Evolutionary conservation across 2,113 vertebrate species (phyloP).

Genomic region (Mirounga angustirostris): DNA sequence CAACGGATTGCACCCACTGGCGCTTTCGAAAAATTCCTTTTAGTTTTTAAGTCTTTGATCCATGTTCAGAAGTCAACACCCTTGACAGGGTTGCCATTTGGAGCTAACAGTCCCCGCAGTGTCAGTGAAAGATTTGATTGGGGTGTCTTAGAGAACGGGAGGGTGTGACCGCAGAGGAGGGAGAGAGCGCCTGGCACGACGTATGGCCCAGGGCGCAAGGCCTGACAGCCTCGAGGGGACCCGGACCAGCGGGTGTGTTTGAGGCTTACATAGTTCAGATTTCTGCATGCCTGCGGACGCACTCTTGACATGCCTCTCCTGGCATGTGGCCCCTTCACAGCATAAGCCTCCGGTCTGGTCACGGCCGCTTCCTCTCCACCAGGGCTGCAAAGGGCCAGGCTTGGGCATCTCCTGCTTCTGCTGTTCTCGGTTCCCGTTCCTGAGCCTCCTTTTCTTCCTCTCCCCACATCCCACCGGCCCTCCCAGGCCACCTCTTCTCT

Average conservation of each 20-base stretch:
- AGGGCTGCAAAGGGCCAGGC: neutral
- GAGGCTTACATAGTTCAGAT: neutral
- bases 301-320: neutral
- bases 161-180: neutral
- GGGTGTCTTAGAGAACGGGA: neutral
- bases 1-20: neutral
- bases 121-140: neutral
- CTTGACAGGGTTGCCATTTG: conserved; percentile 21
- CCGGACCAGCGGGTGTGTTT: neutral
- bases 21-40: conserved; percentile 55
- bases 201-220: neutral
- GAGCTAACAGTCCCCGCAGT: neutral
- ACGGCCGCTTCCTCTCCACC: neutral
- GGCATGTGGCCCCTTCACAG: neutral
- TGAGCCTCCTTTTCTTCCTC: no score
- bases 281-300: neutral
- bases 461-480: neutral
- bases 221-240: neutral
- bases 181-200: neutral
- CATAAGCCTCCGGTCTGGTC: neutral
- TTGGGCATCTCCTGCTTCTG: neutral
- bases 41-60: conserved; percentile 54
- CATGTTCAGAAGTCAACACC: conserved; percentile 57
- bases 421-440: neutral
- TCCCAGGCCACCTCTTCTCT: neutral